Percentiles rank a stretch among this genome's conserved stretches.
phyloP scores from a whole-genome alignment of 1,140 invertebrate species.

The Hormaphis cornu region DNA sequence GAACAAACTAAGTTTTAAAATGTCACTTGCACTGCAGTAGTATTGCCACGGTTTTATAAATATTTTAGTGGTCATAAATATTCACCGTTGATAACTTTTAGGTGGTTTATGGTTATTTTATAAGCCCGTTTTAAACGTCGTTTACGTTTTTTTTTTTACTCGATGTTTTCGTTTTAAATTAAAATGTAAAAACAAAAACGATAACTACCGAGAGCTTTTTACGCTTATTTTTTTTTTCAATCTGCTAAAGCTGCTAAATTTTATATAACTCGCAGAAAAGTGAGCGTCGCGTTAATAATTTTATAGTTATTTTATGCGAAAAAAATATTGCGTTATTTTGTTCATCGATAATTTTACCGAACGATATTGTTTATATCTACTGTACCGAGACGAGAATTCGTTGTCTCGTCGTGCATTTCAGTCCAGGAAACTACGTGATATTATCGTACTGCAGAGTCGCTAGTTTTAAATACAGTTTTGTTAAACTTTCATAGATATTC shows the following conservation, averaged over 20 bases:
- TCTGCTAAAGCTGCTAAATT: not conserved
- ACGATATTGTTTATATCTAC: not conserved
- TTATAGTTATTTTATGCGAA: conserved; percentile 17
- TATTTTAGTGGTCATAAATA: not conserved
- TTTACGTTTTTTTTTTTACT: not conserved
- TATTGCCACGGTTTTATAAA: too few species aligned
- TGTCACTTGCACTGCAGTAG: too few species aligned
- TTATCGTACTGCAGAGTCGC: too few species aligned
- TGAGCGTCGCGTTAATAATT: not conserved
- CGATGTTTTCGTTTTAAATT: not conserved
- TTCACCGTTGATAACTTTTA: conserved; percentile 2
- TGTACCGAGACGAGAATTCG: too few species aligned
- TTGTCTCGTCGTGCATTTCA: too few species aligned
- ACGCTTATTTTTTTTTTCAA: not conserved
- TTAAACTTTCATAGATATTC: too few species aligned
- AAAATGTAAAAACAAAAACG: conserved; percentile 1
- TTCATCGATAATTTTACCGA: not conserved
- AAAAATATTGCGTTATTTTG: not conserved
- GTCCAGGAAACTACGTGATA: too few species aligned
- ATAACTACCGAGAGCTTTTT: not conserved
- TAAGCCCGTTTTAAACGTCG: not conserved
- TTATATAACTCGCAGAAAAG: conserved; percentile 11
- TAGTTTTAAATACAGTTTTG: too few species aligned
- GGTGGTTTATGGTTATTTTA: not conserved
- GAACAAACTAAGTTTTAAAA: too few species aligned